Percentiles rank a stretch among this genome's conserved stretches.
Evolutionary conservation across 2,888 invertebrate species (phyloP).

Genomic region (Hydrotaea cyrtoneurina): DNA sequence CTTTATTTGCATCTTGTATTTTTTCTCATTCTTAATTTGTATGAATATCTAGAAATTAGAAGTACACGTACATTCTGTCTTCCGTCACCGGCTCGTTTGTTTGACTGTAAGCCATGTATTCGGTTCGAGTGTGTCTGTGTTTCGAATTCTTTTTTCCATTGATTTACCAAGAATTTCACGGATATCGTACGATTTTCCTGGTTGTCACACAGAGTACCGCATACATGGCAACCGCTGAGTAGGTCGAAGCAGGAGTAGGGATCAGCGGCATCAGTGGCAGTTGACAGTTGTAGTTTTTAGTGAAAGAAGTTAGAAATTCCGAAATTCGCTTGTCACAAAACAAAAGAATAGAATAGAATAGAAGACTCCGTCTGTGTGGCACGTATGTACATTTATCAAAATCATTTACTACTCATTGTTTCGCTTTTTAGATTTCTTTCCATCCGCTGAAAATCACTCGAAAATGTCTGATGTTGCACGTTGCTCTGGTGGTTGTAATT

Average conservation of each 20-base stretch:
- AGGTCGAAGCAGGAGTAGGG: not conserved
- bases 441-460: constrained; percentile 33
- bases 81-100: not conserved
- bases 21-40: constrained; percentile 27
- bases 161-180: constrained; percentile 28
- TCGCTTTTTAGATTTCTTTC: constrained; percentile 18
- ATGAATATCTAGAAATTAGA: constrained; percentile 37
- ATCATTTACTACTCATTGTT: constrained; percentile 66
- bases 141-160: not conserved
- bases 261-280: not conserved
- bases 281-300: constrained; percentile 31
- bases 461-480: constrained; percentile 34
- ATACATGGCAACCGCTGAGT: constrained; percentile 31
- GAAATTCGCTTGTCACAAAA: constrained; percentile 9
- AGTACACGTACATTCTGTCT: not conserved
- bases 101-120: too few relatives aligned
- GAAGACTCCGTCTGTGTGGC: constrained; percentile 52
- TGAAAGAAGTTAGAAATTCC: not conserved
- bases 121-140: not conserved
- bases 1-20: not conserved
- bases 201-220: not conserved
- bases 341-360: not conserved
- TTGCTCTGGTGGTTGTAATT: constrained; percentile 44
- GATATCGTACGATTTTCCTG: constrained; percentile 17
- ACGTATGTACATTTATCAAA: constrained; percentile 68